Percentiles rank a stretch among this genome's conserved stretches.
Conservation (phyloP, 2,888 invertebrate genomes). For the Drosophila anomalata region DNA sequence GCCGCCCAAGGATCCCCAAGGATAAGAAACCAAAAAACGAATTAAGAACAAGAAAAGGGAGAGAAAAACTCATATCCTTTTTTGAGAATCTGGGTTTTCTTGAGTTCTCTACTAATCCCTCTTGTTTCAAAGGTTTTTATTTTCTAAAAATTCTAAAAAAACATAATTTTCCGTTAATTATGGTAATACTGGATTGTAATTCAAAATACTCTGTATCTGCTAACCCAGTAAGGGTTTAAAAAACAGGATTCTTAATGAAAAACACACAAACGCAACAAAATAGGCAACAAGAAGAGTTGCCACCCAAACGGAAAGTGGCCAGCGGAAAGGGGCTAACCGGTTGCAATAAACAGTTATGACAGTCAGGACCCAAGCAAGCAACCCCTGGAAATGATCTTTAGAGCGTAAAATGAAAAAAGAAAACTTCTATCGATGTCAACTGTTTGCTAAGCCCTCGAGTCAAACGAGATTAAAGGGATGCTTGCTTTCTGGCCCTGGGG, state of each 20-base stretch:
- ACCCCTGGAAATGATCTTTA: constrained; percentile 39
- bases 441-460: constrained; percentile 57
- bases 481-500: neutral
- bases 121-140: no score
- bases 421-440: constrained; percentile 63
- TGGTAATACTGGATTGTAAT: no score
- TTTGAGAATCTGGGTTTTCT: neutral
- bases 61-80: constrained; percentile 4
- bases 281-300: neutral
- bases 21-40: constrained; percentile 39
- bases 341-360: constrained; percentile 34
- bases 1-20: constrained; percentile 9
- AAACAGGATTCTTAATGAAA: constrained; percentile 3
- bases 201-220: neutral
- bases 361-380: neutral
- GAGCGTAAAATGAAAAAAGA: constrained; percentile 43
- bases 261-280: neutral
- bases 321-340: constrained; percentile 40
- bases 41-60: constrained; percentile 59
- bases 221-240: neutral
- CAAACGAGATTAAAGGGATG: constrained; percentile 67
- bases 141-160: no score
- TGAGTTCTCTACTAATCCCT: neutral
- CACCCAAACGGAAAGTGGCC: constrained; percentile 1
- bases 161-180: neutral